A percentile compares a stretch with the other conserved stretches of the same genome.
phyloP scores from a whole-genome alignment of 2,113 vertebrate species.

The Pelmatolapia mariae region DNA sequence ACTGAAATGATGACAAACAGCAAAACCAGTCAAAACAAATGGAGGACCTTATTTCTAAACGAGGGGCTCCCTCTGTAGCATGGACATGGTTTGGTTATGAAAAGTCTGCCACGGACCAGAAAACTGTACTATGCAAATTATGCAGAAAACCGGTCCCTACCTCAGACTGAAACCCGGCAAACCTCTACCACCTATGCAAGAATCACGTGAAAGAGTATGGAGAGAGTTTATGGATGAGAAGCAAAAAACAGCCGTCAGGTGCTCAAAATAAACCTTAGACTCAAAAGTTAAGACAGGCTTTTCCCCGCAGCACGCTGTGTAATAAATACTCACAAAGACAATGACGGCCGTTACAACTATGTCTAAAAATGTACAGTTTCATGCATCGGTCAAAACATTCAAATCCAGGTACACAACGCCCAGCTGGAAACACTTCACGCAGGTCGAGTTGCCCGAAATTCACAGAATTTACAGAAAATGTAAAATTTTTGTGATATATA shows the following conservation, averaged over 20 bases:
- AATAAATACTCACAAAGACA: background rate
- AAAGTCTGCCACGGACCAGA: background rate
- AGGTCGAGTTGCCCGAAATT: rapidly evolving
- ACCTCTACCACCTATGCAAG: background rate
- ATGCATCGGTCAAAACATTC: rapidly evolving
- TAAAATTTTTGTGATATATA: rapidly evolving
- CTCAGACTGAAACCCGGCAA: background rate
- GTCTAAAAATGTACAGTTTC: background rate
- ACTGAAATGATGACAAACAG: background rate
- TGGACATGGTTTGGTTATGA: background rate
- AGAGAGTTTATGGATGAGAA: background rate
- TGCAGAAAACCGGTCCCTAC: background rate
- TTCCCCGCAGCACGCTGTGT: background rate
- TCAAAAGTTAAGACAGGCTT: background rate
- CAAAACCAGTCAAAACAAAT: background rate
- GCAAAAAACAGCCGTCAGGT: background rate
- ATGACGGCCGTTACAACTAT: rapidly evolving
- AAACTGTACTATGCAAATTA: background rate
- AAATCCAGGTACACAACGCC: rapidly evolving
- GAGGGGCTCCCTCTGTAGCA: background rate
- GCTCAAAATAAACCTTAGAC: background rate
- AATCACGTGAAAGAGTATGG: background rate
- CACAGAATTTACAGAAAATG: background rate
- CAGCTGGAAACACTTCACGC: rapidly evolving
- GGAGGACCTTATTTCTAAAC: background rate